Evolutionary conservation across 2,797 vertebrate species (phyloP), one percentile per base, ranked within the genome.

Genomic region (Ctenochaetus hawaiiensis): DNA sequence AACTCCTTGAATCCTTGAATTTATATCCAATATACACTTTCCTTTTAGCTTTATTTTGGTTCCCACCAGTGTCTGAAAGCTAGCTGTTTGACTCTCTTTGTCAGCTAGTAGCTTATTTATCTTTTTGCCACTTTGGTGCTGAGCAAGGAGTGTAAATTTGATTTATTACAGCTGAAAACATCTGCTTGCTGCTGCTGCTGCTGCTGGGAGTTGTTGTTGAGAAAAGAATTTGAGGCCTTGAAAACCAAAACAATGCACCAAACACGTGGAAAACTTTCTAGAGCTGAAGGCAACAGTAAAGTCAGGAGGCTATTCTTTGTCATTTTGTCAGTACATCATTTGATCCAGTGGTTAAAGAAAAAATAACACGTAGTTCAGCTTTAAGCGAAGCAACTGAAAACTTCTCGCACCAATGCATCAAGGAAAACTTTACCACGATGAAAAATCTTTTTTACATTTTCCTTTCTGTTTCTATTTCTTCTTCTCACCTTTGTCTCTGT

Each of bases 401-500:
- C 5, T 45, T 57, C n/a, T 20, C 20, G 22, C 22, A 65, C 6
- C 23, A 49, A 2, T 20, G 20, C 39, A 34, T 43, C 2, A 16
- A 65, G 20, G 72, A 45, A 52, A 37, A 45, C 34, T 12, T 12
- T n/a, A 37, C 13, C 8, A 37, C 5, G 13, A 65, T 70, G 18
- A 73, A 67, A 8, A 11, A 61, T 56, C 54, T 63, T 58, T 69
- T 67, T 59, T 45, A 57, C 37, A 17, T 78, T 51, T 69, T 78
- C 52, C 52, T 68, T 81, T 39, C 48, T 72, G 37, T 59, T 65
- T 69, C 65, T 34, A 22, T 1, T 73, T 73, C 66, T 66, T 82
- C 76, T 72, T 82, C 85, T 89, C 77, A 86, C 85, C 84, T 87
- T 79, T 57, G 20, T 89, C 84, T 81, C 72, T 75, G 75, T 80